Base-by-base conservation (phyloP, 2,797 vertebrate species). In the Clarias laeviceps region DNA sequence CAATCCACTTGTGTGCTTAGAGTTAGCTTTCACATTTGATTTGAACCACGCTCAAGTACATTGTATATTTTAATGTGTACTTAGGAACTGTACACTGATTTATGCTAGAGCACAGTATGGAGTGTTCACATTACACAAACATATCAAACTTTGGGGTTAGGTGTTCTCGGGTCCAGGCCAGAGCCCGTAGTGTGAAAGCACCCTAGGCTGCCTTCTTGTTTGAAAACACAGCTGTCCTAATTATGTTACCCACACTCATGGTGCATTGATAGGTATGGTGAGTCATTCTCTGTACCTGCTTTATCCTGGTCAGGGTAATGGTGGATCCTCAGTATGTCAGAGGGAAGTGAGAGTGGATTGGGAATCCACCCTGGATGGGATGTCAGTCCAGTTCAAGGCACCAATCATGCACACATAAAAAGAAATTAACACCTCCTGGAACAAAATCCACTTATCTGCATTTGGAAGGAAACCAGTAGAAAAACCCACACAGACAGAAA, bases 241-340 rank as follows among this genome's bases (percentile, higher is more conserved):
- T 81, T 73, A 62, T 74, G 68, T 85, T 14, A 72, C 69, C 22
- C 69, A 64, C 74, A 32, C 64, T 87, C 65, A 84, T 70, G 57
- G 77, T 73, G 80, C 65, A 68, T 45, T 24, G 11, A 45, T 27
- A 64, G 22, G 24, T 45, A 17, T 37, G 34, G 29, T 56, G 50
- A 76, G 7, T 45, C 34, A 64, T 45, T 64, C 14, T 61, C 15
- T 27, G 57, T n/a, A 62, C 17, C 34, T 79, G 57, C 56, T 78
- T 24, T 54, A 79, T 79, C 59, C 22, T n/a, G 6, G 12, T n/a
- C 59, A 79, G 77, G 34, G n/a, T 62, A 2, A 11, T 62, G 57
- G 15, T 27, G 5, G 14, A 18, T 37, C 57, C n/a, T 2, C 1
- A 20, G n/a, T 17, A 8, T 76, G 72, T 29, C 17, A 2, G 1